Base-by-base conservation (phyloP, 2,113 vertebrate species). In the Sphaerodactylus townsendi region DNA sequence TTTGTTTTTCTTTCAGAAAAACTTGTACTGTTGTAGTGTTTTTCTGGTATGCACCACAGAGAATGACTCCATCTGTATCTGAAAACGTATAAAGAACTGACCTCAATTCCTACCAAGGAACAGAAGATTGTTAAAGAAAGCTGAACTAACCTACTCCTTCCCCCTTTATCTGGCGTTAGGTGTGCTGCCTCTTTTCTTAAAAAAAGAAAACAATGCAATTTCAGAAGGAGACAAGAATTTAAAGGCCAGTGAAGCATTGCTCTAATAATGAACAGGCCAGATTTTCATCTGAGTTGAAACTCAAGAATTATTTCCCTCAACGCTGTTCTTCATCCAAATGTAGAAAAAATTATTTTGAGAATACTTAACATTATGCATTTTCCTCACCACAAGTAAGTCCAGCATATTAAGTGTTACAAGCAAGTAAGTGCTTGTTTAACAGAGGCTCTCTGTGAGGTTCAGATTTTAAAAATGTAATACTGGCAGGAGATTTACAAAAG, bases 1-100 rank as follows among this genome's bases (percentile, higher is more conserved):
- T 23, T 41, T 85, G 65, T 68, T 93, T 44, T 2, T 28, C n/a
- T 64, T 33, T 79, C 65, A 65, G 56, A 62, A 71, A 71, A 4
- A 41, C 15, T 7, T 10, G 19, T n/a, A 11, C 21, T 30, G 13
- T 15, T 39, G 10, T 30, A 17, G 3, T 21, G 28, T 59, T 59
- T 56, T 69, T 70, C 46, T 81, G 66, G 48, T 30, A 72, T 33
- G 41, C 19, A 81, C 59, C 59, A 4, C 70, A 56, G 65, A 50
- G 68, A 5, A 25, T 53, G 62, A 19, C 44, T 30, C 23, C 15
- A 79, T 64, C 25, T 25, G 41, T 69, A 66, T 7, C 28, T 81
- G 8, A 10, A 33, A 85, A 37, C 48, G 76, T 3, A 3, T 35
- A 68, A 66, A 53, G 74, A 11, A 0, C 23, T 48, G 48, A 64